Conservation (phyloP, 1,140 invertebrate species). For the Nephotettix cincticeps region DNA sequence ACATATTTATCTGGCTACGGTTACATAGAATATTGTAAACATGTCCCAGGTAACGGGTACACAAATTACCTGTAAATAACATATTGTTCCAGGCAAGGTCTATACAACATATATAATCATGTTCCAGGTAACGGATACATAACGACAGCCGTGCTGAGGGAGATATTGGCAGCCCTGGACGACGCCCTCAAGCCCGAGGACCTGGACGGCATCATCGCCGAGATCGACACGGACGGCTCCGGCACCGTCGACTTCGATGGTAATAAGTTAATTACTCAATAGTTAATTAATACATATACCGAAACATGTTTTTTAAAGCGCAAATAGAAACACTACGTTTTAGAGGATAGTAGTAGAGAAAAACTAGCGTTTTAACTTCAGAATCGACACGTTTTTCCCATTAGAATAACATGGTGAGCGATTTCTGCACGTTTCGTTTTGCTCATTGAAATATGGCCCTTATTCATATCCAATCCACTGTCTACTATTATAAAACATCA, state of each 20-base stretch:
- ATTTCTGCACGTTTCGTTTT: not conserved
- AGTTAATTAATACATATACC: not conserved
- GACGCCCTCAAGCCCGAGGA: slow-evolving; percentile 83
- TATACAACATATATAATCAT: too few relatives aligned
- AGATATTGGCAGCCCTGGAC: slow-evolving; percentile 87
- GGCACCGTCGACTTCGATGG: slow-evolving; percentile 89
- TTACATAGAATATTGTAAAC: too few relatives aligned
- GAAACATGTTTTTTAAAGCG: too few relatives aligned
- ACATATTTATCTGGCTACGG: too few relatives aligned
- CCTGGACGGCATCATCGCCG: slow-evolving; percentile 88
- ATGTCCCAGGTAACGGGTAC: too few relatives aligned
- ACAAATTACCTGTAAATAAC: too few relatives aligned
- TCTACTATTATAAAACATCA: too few relatives aligned
- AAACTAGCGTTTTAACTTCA: not conserved
- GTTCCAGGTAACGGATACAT: slow-evolving; percentile 87
- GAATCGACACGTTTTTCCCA: not conserved
- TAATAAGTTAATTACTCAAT: slow-evolving; percentile 45
- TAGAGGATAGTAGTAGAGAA: not conserved
- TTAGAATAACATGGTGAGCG: too few relatives aligned
- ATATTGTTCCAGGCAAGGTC: too few relatives aligned
- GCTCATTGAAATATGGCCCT: too few relatives aligned
- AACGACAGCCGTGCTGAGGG: slow-evolving; percentile 84
- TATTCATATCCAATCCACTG: too few relatives aligned
- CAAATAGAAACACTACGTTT: not conserved
- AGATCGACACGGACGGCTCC: slow-evolving; percentile 92